Percentiles rank a stretch among this genome's conserved stretches.
Conservation (phyloP, 2,797 vertebrate genomes). For the Paedocypris micromegethes region DNA sequence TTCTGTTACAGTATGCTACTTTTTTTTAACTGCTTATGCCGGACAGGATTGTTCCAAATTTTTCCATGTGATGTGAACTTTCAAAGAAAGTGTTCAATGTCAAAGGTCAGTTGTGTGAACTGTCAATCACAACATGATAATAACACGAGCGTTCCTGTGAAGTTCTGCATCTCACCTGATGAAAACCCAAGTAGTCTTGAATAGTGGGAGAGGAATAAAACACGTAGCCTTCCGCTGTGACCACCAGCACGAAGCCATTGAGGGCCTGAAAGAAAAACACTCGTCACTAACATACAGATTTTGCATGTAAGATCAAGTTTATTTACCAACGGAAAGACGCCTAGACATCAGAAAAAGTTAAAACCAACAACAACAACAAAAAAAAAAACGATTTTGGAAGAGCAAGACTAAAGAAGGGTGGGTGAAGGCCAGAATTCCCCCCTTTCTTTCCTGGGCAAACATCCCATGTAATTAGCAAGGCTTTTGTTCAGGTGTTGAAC, state of each 20-base stretch:
- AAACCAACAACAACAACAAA: background rate
- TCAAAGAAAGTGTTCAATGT: too few species aligned
- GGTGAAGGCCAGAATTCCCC: conserved; percentile 10
- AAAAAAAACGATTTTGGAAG: background rate
- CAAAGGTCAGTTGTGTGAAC: too few species aligned
- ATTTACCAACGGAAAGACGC: background rate
- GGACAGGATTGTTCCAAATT: too few species aligned
- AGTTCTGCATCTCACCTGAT: conserved; percentile 63
- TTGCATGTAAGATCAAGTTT: background rate
- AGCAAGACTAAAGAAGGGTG: conserved; percentile 4
- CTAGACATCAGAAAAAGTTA: background rate
- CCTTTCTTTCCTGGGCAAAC: conserved; percentile 38
- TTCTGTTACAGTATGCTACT: too few species aligned
- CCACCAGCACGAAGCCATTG: conserved; percentile 75
- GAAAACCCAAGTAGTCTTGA: conserved; percentile 79
- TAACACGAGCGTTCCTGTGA: too few species aligned
- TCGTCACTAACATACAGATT: too few species aligned
- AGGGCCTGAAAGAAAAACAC: conserved; percentile 63
- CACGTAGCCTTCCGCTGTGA: conserved; percentile 72
- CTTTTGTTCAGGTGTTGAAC: conserved; percentile 55
- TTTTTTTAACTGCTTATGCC: too few species aligned
- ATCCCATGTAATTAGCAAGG: conserved; percentile 48
- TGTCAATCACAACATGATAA: too few species aligned
- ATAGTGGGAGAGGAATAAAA: conserved; percentile 75
- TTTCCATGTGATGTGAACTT: too few species aligned